A percentile compares a stretch with the other conserved stretches of the same genome.
These are phyloP conservation scores for Drosophila mayaguana DNA, from an alignment of 2,888 invertebrate genomes.

Conservation along the genomic window DNA sequence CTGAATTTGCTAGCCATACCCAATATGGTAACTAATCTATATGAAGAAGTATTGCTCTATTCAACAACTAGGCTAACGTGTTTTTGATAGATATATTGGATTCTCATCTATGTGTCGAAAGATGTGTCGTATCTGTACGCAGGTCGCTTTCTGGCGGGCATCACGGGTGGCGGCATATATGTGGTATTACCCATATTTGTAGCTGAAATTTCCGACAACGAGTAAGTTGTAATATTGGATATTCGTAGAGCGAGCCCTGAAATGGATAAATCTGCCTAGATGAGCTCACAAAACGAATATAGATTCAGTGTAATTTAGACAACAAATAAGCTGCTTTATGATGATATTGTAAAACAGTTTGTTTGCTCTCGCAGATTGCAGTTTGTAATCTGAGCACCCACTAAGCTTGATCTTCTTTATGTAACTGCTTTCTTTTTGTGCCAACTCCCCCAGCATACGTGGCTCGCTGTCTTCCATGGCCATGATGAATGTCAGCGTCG, in stretches of 20 bases:
- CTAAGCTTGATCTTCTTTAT: not conserved
- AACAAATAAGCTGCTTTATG: conserved; percentile 2
- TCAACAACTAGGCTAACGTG: not conserved
- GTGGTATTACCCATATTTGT: conserved; percentile 78
- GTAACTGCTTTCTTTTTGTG: not conserved
- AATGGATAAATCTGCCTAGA: not conserved
- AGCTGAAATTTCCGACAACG: conserved; percentile 79
- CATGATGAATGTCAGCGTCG: conserved; percentile 73
- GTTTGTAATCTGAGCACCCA: not conserved
- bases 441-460: conserved; percentile 59
- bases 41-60: not conserved
- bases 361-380: not conserved
- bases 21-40: conserved; percentile 62
- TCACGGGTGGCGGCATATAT: conserved; percentile 79
- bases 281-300: not conserved
- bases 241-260: not conserved
- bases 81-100: conserved; percentile 73
- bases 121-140: conserved; percentile 72
- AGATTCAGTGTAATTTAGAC: not conserved
- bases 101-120: conserved; percentile 68
- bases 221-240: conserved; percentile 59
- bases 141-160: conserved; percentile 75
- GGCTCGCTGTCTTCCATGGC: conserved; percentile 77
- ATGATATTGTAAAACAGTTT: not conserved
- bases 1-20: conserved; percentile 74